Conservation (phyloP, 2,888 invertebrate genomes). For the Drosophila subsilvestris region DNA sequence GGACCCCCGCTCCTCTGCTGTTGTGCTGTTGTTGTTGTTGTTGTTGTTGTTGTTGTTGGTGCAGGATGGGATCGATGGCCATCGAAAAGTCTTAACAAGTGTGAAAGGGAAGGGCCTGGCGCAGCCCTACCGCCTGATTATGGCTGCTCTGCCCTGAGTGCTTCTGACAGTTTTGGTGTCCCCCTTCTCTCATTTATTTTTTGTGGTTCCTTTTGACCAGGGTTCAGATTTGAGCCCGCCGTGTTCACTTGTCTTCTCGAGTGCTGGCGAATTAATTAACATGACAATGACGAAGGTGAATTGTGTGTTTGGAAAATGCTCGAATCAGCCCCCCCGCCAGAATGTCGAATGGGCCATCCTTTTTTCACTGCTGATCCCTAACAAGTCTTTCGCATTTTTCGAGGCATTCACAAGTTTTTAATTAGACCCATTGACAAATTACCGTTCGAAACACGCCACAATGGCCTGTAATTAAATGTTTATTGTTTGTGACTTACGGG, state of each 20-base stretch:
- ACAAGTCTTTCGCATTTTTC: constrained; percentile 18
- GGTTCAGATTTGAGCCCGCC: constrained; percentile 49
- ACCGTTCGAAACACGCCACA: constrained; percentile 31
- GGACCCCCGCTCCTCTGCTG: constrained; percentile 35
- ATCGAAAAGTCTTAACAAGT: constrained; percentile 75
- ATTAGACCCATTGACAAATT: constrained; percentile 67
- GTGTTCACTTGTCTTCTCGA: constrained; percentile 70
- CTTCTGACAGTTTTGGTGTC: constrained; percentile 64
- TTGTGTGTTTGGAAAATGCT: constrained; percentile 65
- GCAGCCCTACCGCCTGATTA: constrained; percentile 34
- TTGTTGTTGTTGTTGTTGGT: constrained; percentile 25
- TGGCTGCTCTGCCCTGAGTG: constrained; percentile 54
- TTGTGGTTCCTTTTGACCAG: constrained; percentile 18
- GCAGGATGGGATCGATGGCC: constrained; percentile 61
- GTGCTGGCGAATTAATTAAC: constrained; percentile 78
- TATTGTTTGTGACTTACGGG: constrained; percentile 60
- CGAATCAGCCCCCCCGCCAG: constrained; percentile 38
- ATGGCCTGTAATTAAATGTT: constrained; percentile 74
- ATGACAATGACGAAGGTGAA: constrained; percentile 82
- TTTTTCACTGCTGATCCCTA: constrained; percentile 26
- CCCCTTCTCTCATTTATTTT: constrained; percentile 4
- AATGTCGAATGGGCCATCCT: constrained; percentile 11
- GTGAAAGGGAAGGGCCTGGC: constrained; percentile 38
- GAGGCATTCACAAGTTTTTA: constrained; percentile 68
- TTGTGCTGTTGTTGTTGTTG: constrained; percentile 27